These are phyloP conservation scores for Anas platyrhynchos DNA, from an alignment of 2,113 vertebrate species.

Conservation along the genomic window DNA sequence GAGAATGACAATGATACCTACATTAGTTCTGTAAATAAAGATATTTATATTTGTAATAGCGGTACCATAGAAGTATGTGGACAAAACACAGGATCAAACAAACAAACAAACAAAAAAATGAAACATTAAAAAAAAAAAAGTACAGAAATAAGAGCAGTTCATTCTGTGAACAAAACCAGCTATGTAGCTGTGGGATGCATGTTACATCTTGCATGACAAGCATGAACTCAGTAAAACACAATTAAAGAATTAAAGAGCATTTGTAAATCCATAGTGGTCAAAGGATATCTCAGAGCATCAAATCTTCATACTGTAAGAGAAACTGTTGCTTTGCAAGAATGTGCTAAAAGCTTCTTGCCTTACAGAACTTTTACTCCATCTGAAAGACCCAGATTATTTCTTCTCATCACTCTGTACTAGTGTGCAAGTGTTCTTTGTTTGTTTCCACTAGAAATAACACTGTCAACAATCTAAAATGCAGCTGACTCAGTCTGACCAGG, in stretches of 20 bases:
- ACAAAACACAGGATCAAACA: background rate
- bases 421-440: background rate
- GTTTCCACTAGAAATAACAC: background rate
- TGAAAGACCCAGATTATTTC: background rate
- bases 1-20: background rate
- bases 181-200: background rate
- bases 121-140: background rate
- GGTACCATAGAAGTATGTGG: background rate
- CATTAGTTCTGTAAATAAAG: background rate
- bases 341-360: background rate
- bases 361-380: background rate
- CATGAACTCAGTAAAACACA: background rate
- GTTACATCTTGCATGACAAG: background rate
- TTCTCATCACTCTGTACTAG: background rate
- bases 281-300: background rate
- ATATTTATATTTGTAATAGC: background rate
- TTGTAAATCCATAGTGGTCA: background rate
- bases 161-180: background rate
- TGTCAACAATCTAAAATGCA: conserved; percentile 2
- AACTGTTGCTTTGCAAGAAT: fast-evolving
- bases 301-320: background rate
- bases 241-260: background rate
- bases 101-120: background rate
- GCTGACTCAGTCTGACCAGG: background rate
- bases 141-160: background rate